Conservation (phyloP, 2,888 invertebrate genomes). For the Dolichomitus sp. region DNA sequence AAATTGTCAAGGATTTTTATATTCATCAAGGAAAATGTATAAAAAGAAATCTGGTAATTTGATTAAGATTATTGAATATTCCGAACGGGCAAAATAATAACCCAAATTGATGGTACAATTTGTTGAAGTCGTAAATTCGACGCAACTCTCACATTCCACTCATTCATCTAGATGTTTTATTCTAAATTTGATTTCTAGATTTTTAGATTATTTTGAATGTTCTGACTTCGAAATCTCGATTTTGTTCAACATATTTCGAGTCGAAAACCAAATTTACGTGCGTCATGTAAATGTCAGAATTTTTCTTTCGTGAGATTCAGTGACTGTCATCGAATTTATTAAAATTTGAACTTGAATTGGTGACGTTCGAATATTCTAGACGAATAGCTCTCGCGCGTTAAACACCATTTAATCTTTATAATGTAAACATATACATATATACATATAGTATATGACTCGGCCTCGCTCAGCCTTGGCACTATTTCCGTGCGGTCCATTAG, state of each 20-base stretch:
- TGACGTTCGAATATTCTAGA: neutral
- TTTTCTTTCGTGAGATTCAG: neutral
- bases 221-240: too few relatives aligned
- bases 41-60: neutral
- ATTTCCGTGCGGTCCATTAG: slow-evolving; percentile 80
- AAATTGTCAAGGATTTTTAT: neutral
- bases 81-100: too few relatives aligned
- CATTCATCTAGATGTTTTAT: neutral
- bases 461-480: slow-evolving; percentile 75
- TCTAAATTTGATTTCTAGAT: too few relatives aligned
- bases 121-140: neutral
- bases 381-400: neutral
- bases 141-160: neutral
- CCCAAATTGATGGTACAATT: too few relatives aligned
- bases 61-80: too few relatives aligned
- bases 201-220: too few relatives aligned
- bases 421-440: slow-evolving; percentile 18
- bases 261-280: too few relatives aligned
- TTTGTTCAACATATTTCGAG: too few relatives aligned
- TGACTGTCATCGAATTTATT: neutral
- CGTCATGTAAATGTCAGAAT: neutral
- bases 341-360: neutral
- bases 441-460: slow-evolving; percentile 26
- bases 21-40: neutral
- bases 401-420: slow-evolving; percentile 5